Percentiles rank a stretch among this genome's conserved stretches.
Evolutionary conservation across 2,797 vertebrate species (phyloP).

Genomic region (Paramormyrops hopkinsi): DNA sequence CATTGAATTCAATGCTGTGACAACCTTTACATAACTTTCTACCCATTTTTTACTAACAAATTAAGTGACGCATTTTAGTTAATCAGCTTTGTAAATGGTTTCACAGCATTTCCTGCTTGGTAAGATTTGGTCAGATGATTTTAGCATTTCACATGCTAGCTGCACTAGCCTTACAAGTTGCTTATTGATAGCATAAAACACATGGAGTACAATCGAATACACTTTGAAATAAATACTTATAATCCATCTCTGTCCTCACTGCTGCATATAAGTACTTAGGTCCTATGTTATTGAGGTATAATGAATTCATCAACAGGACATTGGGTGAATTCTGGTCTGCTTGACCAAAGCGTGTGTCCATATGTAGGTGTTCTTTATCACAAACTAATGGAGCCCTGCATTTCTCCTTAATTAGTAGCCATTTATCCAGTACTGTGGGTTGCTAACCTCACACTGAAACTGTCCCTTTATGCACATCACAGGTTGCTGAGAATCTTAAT

Average conservation of each 20-base stretch:
- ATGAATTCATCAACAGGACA: neutral
- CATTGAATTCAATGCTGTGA: neutral
- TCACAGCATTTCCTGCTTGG: neutral
- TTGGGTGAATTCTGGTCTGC: neutral
- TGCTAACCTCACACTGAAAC: conserved; percentile 16
- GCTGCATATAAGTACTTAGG: neutral
- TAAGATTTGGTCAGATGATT: neutral
- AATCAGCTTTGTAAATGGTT: neutral
- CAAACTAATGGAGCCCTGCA: conserved; percentile 48
- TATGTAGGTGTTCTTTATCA: conserved; percentile 43
- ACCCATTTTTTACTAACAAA: neutral
- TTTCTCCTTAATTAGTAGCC: conserved; percentile 56
- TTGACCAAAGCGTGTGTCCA: conserved; percentile 23
- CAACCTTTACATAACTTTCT: neutral
- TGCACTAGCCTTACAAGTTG: neutral
- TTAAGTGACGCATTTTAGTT: neutral
- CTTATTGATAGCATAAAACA: neutral
- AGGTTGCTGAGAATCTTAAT: neutral
- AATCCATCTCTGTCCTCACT: neutral
- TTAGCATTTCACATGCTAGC: neutral
- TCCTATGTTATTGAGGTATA: neutral
- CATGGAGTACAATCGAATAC: neutral
- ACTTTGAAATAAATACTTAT: neutral
- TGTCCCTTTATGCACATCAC: neutral
- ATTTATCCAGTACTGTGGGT: conserved; percentile 47